phyloP scores from a whole-genome alignment of 2,797 vertebrate genomes.

The Onychomys leucogaster region DNA sequence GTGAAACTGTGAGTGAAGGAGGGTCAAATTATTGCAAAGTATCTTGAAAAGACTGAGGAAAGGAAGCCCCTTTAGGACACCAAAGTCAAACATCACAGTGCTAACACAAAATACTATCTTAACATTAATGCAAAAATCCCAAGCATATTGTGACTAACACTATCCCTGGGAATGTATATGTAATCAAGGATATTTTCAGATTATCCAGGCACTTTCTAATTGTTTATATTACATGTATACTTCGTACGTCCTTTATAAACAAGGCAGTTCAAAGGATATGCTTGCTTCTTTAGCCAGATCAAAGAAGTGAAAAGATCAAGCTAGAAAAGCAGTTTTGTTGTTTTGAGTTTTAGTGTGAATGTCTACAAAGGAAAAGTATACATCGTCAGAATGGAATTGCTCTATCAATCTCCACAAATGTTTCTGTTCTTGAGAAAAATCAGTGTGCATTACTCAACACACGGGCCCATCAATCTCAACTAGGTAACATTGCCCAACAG shows the following conservation, averaged over 20 bases:
- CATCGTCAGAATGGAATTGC: constrained; percentile 54
- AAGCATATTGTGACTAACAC: background rate
- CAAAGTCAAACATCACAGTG: background rate
- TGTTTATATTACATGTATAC: constrained; percentile 18
- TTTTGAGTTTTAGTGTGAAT: constrained; percentile 49
- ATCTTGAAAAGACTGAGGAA: background rate
- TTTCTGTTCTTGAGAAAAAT: constrained; percentile 72
- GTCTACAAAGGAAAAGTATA: constrained; percentile 51
- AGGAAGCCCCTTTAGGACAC: background rate
- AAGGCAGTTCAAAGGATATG: background rate
- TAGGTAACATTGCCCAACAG: constrained; percentile 42
- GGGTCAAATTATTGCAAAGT: background rate
- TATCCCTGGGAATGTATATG: background rate
- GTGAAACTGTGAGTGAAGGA: background rate
- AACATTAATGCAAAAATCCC: background rate
- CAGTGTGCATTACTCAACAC: constrained; percentile 54
- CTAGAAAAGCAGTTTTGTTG: background rate
- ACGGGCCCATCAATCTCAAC: constrained; percentile 60
- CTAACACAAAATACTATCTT: constrained; percentile 2
- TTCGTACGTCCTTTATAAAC: background rate
- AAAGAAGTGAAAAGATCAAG: constrained; percentile 61
- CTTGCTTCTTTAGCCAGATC: constrained; percentile 44
- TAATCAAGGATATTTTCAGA: background rate
- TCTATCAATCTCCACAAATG: constrained; percentile 71
- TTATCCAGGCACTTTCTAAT: background rate